A percentile compares a stretch with the other conserved stretches of the same genome.
These are phyloP conservation scores for Melanocharis versteri DNA, from an alignment of 2,113 vertebrate species.

Conservation along the genomic window DNA sequence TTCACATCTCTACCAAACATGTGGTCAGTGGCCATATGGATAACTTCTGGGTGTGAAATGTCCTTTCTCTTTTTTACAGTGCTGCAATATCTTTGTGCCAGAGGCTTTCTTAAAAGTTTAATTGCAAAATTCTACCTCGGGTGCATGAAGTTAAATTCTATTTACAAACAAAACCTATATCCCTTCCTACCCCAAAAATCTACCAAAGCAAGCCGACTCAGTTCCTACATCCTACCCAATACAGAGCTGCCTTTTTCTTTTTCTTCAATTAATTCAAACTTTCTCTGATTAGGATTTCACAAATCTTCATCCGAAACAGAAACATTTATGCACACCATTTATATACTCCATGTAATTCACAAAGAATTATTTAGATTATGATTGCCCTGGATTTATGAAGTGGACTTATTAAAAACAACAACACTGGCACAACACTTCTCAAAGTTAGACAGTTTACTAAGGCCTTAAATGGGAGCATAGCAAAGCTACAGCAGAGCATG, in stretches of 20 bases:
- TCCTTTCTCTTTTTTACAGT: constrained; percentile 58
- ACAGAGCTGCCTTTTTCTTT: not conserved
- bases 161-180: constrained; percentile 44
- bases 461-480: not conserved
- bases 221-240: not conserved
- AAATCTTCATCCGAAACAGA: not conserved
- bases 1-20: constrained; percentile 66
- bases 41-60: constrained; percentile 66
- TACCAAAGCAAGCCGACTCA: not conserved
- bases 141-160: constrained; percentile 22
- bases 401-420: not conserved
- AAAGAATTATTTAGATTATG: not conserved
- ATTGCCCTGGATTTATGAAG: not conserved
- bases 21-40: constrained; percentile 66
- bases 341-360: not conserved
- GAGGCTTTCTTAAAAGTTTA: constrained; percentile 46
- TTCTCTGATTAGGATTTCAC: not conserved
- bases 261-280: not conserved
- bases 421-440: not conserved
- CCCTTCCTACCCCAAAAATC: not conserved
- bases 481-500: not conserved
- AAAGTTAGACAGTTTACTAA: not conserved
- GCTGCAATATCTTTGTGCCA: constrained; percentile 44
- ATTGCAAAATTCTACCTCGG: constrained; percentile 38
- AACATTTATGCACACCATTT: not conserved